Conservation (phyloP, 2,797 vertebrate species). For the Percopsis omiscomaycus region DNA sequence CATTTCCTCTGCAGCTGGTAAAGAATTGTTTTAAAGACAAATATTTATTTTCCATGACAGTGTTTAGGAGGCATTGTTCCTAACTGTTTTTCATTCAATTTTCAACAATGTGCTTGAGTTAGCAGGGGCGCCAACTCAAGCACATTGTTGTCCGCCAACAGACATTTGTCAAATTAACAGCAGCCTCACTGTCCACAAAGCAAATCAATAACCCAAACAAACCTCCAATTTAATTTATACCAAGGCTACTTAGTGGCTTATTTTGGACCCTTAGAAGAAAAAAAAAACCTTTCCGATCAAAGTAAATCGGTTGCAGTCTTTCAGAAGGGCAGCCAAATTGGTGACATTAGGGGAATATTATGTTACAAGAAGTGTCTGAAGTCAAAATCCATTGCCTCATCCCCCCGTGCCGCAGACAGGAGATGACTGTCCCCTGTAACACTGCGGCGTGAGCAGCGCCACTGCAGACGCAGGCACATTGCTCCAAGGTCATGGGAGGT, state of each 20-base stretch:
- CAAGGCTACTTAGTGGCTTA: constrained; percentile 7
- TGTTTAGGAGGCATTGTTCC: constrained; percentile 10
- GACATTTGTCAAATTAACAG: constrained; percentile 54
- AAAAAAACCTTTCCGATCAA: constrained; percentile 45
- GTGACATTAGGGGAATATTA: constrained; percentile 50
- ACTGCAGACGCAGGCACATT: constrained; percentile 48
- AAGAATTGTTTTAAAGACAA: constrained; percentile 35
- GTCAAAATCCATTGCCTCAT: constrained; percentile 45
- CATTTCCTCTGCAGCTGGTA: constrained; percentile 28
- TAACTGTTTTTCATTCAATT: constrained; percentile 25
- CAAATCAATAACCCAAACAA: constrained; percentile 23
- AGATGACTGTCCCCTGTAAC: constrained; percentile 52
- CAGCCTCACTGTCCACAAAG: constrained; percentile 24
- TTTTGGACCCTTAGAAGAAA: constrained; percentile 20
- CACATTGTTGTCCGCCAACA: constrained; percentile 31
- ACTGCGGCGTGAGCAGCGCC: constrained; percentile 58
- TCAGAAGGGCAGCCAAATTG: constrained; percentile 61
- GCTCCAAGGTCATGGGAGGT: constrained; percentile 66
- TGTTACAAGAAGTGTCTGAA: constrained; percentile 58
- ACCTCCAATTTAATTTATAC: constrained; percentile 37
- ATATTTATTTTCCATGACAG: constrained; percentile 20
- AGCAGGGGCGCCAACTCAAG: constrained; percentile 24
- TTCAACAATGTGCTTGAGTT: neutral
- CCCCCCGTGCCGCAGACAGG: constrained; percentile 52
- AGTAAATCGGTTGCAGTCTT: constrained; percentile 42